A percentile compares a stretch with the other conserved stretches of the same genome.
Evolutionary conservation across 2,113 vertebrate species (phyloP).

Genomic region (Pristiophorus japonicus): DNA sequence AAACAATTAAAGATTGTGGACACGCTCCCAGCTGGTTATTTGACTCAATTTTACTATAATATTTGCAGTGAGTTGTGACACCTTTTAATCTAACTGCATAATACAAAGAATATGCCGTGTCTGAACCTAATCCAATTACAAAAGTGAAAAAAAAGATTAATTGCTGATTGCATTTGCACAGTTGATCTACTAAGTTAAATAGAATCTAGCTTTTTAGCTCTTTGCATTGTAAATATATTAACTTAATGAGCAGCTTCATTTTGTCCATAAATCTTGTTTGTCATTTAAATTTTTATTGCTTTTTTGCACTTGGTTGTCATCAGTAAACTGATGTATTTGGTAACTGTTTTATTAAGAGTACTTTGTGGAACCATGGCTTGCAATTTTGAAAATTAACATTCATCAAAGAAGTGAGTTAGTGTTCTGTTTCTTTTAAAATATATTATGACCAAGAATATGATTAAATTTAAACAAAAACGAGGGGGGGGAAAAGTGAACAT

Average conservation of each 20-base stretch:
- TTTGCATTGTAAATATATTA: neutral
- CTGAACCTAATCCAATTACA: neutral
- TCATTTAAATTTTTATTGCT: neutral
- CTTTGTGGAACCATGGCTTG: too few relatives aligned
- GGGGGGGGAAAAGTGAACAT: neutral
- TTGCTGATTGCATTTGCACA: neutral
- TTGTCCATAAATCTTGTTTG: neutral
- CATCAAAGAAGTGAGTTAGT: too few relatives aligned
- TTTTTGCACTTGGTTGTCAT: neutral
- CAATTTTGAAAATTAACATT: too few relatives aligned
- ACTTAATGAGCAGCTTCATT: neutral
- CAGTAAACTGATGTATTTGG: neutral
- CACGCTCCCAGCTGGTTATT: neutral
- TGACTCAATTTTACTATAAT: neutral
- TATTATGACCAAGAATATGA: neutral
- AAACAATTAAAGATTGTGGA: neutral
- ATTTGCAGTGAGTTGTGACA: neutral
- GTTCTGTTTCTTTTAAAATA: neutral
- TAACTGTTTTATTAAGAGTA: too few relatives aligned
- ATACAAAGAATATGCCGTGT: neutral
- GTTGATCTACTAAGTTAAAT: neutral
- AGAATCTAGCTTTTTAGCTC: neutral
- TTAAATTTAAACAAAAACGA: neutral
- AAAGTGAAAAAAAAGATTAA: neutral
- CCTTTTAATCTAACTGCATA: neutral